phyloP scores from a whole-genome alignment of 2,113 vertebrate species.

The Trochalopteron elliotii region DNA sequence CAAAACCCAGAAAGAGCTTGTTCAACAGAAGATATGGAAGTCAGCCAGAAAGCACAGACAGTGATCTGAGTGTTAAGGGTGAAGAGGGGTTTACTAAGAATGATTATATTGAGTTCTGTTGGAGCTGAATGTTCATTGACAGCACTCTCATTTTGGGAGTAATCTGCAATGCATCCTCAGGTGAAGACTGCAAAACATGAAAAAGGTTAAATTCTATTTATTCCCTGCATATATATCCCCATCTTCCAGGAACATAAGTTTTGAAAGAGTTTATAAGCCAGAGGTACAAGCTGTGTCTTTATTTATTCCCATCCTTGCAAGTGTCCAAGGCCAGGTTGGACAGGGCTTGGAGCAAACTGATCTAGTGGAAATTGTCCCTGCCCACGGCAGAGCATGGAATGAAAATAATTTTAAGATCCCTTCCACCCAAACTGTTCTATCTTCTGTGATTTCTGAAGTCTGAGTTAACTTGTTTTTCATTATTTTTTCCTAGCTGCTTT shows the following conservation, averaged over 20 bases:
- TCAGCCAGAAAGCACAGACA: not conserved
- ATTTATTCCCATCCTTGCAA: not conserved
- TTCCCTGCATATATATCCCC: not conserved
- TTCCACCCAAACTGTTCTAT: not conserved
- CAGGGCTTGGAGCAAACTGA: not conserved
- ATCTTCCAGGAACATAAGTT: not conserved
- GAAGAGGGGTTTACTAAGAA: not conserved
- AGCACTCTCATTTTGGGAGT: not conserved
- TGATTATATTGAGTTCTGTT: not conserved
- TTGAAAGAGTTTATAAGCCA: not conserved
- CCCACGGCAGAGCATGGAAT: rapidly evolving
- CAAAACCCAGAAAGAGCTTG: not conserved
- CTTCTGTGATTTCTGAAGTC: not conserved
- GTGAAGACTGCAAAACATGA: not conserved
- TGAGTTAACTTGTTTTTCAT: not conserved
- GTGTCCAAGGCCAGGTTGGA: not conserved
- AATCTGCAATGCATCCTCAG: not conserved
- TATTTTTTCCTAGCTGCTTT: not conserved
- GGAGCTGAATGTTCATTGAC: not conserved
- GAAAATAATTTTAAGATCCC: not conserved
- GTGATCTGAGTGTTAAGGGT: not conserved
- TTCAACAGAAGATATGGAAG: not conserved
- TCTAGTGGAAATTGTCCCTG: not conserved
- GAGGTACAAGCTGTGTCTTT: not conserved
- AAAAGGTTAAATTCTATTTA: not conserved